phyloP scores from a whole-genome alignment of 1,140 invertebrate genomes.

The Apocrypta bakeri region DNA sequence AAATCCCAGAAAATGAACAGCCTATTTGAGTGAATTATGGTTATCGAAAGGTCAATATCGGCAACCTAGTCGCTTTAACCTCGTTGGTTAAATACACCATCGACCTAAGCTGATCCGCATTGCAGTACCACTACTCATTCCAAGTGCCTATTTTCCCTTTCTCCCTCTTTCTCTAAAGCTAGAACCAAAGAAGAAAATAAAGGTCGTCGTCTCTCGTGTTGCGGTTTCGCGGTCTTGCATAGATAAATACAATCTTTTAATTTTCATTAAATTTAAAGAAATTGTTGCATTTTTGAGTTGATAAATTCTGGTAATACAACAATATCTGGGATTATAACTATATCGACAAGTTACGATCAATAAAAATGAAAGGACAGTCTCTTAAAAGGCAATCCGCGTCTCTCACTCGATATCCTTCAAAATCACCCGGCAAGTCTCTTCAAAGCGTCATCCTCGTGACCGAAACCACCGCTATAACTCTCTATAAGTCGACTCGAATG shows the following conservation, averaged over 20 bases:
- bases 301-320: no score
- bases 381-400: background rate
- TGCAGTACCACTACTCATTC: slow-evolving; percentile 40
- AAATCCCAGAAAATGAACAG: no score
- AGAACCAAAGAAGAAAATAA: no score
- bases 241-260: no score
- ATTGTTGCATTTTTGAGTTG: no score
- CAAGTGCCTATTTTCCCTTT: background rate
- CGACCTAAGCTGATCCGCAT: slow-evolving; percentile 45
- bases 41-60: slow-evolving; percentile 19
- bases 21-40: slow-evolving; percentile 13
- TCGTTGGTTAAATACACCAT: slow-evolving; percentile 38
- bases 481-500: slow-evolving; percentile 15
- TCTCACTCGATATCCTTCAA: background rate
- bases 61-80: background rate
- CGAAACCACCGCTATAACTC: background rate
- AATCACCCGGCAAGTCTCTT: background rate
- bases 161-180: background rate
- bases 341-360: background rate
- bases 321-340: no score
- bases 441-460: background rate
- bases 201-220: no score
- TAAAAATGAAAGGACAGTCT: background rate
- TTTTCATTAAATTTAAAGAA: no score
- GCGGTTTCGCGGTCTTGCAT: no score